A percentile compares a stretch with the other conserved stretches of the same genome.
These are phyloP conservation scores for Aselliscus stoliczkanus DNA, from an alignment of 2,797 vertebrate genomes.

Conservation along the genomic window DNA sequence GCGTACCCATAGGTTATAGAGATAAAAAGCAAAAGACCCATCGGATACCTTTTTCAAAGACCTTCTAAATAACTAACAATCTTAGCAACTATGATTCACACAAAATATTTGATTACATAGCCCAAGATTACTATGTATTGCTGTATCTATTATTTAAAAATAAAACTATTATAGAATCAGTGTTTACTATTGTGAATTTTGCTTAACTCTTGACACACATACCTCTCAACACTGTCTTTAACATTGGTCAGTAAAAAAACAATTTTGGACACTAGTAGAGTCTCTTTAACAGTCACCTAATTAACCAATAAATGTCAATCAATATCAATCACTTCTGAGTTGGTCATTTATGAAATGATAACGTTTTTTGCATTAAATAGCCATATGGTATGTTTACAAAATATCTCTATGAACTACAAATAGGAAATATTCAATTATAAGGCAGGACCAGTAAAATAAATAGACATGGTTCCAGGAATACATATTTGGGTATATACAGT, in stretches of 20 bases:
- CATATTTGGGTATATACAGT: not conserved
- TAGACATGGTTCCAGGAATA: not conserved
- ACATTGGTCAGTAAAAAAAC: not conserved
- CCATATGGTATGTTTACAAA: not conserved
- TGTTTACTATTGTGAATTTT: not conserved
- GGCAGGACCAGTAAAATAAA: not conserved
- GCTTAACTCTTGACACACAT: not conserved
- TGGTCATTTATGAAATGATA: constrained; percentile 20
- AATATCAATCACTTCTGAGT: not conserved
- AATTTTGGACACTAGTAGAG: not conserved
- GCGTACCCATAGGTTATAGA: constrained; percentile 55
- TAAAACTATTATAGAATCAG: not conserved
- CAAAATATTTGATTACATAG: not conserved
- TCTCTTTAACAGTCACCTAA: not conserved
- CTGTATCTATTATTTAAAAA: not conserved
- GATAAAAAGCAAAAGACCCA: not conserved
- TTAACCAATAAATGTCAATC: not conserved
- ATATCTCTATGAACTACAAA: not conserved
- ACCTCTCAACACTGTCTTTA: not conserved
- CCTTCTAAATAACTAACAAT: not conserved
- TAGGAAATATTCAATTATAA: not conserved
- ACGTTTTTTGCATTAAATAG: not conserved
- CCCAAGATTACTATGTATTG: not conserved
- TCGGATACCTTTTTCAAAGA: not conserved
- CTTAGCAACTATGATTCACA: not conserved